Conservation (phyloP, 2,888 invertebrate genomes). For the Caenorhabditis drosophilae region DNA sequence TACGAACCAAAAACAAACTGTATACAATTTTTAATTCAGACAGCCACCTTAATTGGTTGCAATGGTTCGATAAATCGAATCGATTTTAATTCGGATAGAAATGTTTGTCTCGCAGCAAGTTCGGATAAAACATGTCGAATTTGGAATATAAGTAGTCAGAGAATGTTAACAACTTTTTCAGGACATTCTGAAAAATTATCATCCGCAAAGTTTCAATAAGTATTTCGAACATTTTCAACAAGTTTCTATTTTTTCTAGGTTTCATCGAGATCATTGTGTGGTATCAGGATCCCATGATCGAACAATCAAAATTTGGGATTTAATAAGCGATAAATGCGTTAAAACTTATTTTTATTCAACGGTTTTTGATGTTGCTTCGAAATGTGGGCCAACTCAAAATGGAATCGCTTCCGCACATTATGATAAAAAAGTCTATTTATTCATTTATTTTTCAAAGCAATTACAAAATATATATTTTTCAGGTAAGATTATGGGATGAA, state of each 20-base stretch:
- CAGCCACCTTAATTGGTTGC: conserved; percentile 77
- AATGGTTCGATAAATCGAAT: conserved; percentile 94
- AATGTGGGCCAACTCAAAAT: conserved; percentile 74
- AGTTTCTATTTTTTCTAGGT: conserved; percentile 70
- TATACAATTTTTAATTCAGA: background rate
- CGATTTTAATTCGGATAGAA: conserved; percentile 83
- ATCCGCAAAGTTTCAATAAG: conserved; percentile 79
- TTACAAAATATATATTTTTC: background rate
- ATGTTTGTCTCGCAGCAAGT: conserved; percentile 80
- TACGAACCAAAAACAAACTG: background rate
- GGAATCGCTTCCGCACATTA: conserved; percentile 76
- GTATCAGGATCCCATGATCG: conserved; percentile 97
- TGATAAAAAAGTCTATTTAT: conserved; percentile 92
- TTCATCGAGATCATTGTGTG: conserved; percentile 75
- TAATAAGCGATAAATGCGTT: conserved; percentile 84
- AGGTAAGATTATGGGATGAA: conserved; percentile 93
- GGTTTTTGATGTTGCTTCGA: conserved; percentile 74
- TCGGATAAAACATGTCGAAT: conserved; percentile 95
- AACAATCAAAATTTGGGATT: conserved; percentile 97
- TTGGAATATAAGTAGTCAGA: conserved; percentile 89
- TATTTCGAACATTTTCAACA: background rate
- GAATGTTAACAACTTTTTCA: conserved; percentile 80
- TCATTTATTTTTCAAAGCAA: background rate
- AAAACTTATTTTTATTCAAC: conserved; percentile 62
- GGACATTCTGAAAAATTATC: conserved; percentile 97